Percentiles rank a stretch among this genome's conserved stretches.
Evolutionary conservation across 1,140 invertebrate genomes (phyloP).

Genomic region (Apis florea): DNA sequence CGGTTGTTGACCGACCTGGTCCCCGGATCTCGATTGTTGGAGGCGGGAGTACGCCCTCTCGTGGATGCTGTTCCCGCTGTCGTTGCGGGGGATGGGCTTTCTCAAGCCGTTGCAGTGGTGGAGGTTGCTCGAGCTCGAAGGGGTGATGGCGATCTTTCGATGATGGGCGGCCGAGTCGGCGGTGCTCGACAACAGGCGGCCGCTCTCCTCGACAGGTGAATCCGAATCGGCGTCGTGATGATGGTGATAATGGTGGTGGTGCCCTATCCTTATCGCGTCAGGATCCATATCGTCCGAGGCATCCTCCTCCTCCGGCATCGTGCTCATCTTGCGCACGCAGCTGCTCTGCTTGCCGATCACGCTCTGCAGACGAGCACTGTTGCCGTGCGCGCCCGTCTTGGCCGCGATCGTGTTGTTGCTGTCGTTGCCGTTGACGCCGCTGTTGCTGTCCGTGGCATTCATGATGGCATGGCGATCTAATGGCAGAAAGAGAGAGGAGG

Average conservation of each 20-base stretch:
- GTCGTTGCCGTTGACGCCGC: constrained; percentile 37
- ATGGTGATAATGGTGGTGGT: constrained; percentile 41
- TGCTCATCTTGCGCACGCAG: constrained; percentile 73
- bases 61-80: constrained; percentile 67
- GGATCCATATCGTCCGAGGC: constrained; percentile 70
- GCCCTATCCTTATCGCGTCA: constrained; percentile 47
- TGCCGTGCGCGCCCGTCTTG: constrained; percentile 32
- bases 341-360: constrained; percentile 46
- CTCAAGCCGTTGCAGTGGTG: constrained; percentile 45
- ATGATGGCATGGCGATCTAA: constrained; percentile 60
- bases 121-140: constrained; percentile 26
- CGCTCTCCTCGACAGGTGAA: constrained; percentile 69
- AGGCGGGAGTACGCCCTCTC: constrained; percentile 45
- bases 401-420: constrained; percentile 23
- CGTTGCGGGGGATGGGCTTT: constrained; percentile 50
- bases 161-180: constrained; percentile 11
- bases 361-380: constrained; percentile 39
- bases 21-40: constrained; percentile 21
- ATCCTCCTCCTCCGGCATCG: constrained; percentile 74
- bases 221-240: constrained; percentile 65
- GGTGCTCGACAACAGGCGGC: constrained; percentile 62
- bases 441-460: constrained; percentile 51
- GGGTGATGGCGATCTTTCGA: constrained; percentile 57
- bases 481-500: constrained; percentile 16
- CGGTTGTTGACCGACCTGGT: constrained; percentile 23